Conservation (phyloP, 2,888 invertebrate species). For the Drosophila acutilabella region DNA sequence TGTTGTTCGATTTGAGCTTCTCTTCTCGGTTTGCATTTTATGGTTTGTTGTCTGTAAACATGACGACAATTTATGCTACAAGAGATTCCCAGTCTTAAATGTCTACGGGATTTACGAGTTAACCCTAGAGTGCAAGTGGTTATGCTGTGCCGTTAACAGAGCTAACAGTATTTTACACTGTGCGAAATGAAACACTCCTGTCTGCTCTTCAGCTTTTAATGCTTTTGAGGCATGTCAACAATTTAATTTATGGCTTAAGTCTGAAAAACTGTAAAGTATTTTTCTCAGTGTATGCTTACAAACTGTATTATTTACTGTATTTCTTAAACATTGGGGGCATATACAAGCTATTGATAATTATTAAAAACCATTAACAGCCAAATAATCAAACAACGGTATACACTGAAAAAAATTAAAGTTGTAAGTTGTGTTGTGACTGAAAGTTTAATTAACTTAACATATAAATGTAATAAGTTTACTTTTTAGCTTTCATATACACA, state of each 20-base stretch:
- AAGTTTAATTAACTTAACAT: no score
- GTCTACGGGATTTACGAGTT: slow-evolving; percentile 47
- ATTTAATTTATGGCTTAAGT: no score
- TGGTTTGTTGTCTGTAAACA: slow-evolving; percentile 57
- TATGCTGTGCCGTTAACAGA: slow-evolving; percentile 18
- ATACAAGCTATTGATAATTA: neutral
- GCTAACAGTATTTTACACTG: slow-evolving; percentile 10
- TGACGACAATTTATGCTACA: slow-evolving; percentile 69
- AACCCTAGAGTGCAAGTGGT: slow-evolving; percentile 13
- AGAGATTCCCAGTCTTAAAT: slow-evolving; percentile 50
- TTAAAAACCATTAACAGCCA: neutral
- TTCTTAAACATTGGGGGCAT: neutral
- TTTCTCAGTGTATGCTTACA: neutral
- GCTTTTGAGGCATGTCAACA: no score
- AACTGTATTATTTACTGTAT: neutral
- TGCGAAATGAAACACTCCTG: neutral
- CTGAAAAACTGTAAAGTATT: neutral
- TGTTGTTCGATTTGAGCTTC: slow-evolving; percentile 55
- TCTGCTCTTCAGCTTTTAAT: neutral
- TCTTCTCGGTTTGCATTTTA: slow-evolving; percentile 11
- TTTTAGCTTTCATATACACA: no score
- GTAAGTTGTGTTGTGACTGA: no score
- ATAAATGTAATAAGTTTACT: no score
- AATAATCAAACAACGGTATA: neutral
- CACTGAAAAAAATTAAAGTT: neutral